Base-by-base conservation (phyloP, 2,888 invertebrate species). In the Hemaris fuciformis region DNA sequence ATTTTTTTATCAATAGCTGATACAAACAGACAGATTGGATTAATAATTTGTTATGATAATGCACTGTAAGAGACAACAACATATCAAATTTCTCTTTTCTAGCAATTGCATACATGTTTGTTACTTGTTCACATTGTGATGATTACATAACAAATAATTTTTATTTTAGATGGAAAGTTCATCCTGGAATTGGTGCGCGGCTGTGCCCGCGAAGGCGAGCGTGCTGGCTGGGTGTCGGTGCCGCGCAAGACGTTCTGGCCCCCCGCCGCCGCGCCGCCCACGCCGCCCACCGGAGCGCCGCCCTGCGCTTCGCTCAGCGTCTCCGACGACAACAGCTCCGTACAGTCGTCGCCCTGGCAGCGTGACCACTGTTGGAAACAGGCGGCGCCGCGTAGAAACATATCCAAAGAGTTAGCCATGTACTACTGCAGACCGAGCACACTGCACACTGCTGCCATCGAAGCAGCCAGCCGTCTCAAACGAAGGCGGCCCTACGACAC, bases 301-400 rank as follows among this genome's bases (percentile, higher is more conserved):
- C 95, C 96, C 85, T 95, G 95, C 76, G 95, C 96, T 79, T 96
- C 97, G 73, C 95, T 97, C 85, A 97, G 96, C 91, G 96, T 96
- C 89, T 97, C 97, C 79, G 97, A 97, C 93, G 97, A 97, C 89
- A 97, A 97, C 91, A 97, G 96, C 81, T 97, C 97, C 70, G 94
- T 97, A 83, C 97, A 97, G 87, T 97, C 97, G 72, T 97, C 97
- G 79, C 97, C 97, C 66, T 97, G 97, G 96, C 96, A 97, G 89
- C 94, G 97, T 75, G 97, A 97, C 88, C 97, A 97, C 90, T 96
- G 96, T 83, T 97, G 97, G 97, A 97, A 97, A 88, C 97, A 97
- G 88, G 92, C 95, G 69, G 93, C 94, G 71, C 97, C 97, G 63
- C 94, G 95, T 75, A 94, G 94, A 70, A 95, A 95, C 84, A 92